Evolutionary conservation across 2,888 invertebrate genomes (phyloP).

Genomic region (Cosmopolites sordidus): DNA sequence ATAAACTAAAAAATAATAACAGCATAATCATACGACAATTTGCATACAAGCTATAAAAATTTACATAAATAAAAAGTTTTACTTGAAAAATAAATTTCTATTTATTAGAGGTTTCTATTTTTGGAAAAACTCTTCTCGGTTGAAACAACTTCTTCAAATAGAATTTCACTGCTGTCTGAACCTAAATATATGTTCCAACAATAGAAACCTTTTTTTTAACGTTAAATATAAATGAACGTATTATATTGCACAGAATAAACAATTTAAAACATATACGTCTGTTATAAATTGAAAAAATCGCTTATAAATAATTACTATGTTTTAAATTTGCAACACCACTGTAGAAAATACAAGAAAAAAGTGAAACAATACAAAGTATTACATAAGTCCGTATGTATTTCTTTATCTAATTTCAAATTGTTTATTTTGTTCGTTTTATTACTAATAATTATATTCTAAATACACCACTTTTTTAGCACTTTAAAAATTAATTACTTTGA

Average conservation of each 20-base stretch:
- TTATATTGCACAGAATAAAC: constrained; percentile 37
- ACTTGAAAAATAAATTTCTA: constrained; percentile 16
- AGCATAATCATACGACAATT: constrained; percentile 31
- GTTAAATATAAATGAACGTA: constrained; percentile 5
- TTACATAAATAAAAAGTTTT: constrained; percentile 36
- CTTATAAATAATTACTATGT: too few species aligned
- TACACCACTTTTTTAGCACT: constrained; percentile 41
- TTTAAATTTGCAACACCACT: too few species aligned
- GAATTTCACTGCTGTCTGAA: too few species aligned
- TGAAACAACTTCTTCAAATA: too few species aligned
- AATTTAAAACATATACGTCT: constrained; percentile 29
- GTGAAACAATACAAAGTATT: too few species aligned
- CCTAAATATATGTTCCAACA: too few species aligned
- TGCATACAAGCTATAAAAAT: constrained; percentile 31
- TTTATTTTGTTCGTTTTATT: constrained; percentile 29
- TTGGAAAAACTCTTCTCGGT: neutral
- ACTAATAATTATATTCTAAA: constrained; percentile 27
- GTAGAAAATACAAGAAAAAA: too few species aligned
- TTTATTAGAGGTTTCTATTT: constrained; percentile 5
- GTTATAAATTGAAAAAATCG: too few species aligned
- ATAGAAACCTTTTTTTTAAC: constrained; percentile 16
- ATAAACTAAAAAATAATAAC: constrained; percentile 28
- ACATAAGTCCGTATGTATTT: too few species aligned
- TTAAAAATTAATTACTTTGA: constrained; percentile 38
- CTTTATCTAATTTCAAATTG: constrained; percentile 18